A percentile compares a stretch with the other conserved stretches of the same genome.
Conservation (phyloP, 2,888 invertebrate species). For the Pandemis cinnamomeana region DNA sequence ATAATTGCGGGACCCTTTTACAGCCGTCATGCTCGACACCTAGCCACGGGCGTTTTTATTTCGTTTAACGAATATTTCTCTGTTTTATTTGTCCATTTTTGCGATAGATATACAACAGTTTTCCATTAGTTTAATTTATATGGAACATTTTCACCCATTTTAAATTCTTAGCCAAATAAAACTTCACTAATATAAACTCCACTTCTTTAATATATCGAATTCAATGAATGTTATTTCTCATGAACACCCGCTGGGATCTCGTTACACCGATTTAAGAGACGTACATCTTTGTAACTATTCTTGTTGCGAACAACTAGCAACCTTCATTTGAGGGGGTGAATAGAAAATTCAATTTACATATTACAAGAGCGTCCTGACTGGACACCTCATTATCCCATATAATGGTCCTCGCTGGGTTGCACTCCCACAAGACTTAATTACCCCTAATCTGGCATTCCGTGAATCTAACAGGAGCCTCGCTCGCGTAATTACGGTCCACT, state of each 20-base stretch:
- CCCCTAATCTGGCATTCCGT: constrained; percentile 78
- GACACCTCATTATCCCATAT: constrained; percentile 82
- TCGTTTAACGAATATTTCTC: constrained; percentile 57
- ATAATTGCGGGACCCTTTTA: constrained; percentile 64
- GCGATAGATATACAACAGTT: background rate
- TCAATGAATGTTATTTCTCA: background rate
- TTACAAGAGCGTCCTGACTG: constrained; percentile 74
- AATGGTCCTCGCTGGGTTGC: constrained; percentile 71
- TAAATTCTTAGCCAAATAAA: background rate
- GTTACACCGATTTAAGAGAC: constrained; percentile 2
- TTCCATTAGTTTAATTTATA: background rate
- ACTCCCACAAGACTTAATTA: constrained; percentile 79
- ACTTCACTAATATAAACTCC: no score
- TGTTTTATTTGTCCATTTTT: constrained; percentile 9
- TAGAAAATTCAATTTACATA: constrained; percentile 80
- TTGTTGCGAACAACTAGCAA: constrained; percentile 55
- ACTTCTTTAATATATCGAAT: background rate
- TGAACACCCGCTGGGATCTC: background rate
- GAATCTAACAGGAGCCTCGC: constrained; percentile 74
- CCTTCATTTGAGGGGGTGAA: constrained; percentile 55
- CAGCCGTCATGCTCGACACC: constrained; percentile 57
- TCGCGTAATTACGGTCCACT: constrained; percentile 74
- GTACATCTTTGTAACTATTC: constrained; percentile 16
- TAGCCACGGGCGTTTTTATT: constrained; percentile 45
- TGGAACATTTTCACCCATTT: background rate